Evolutionary conservation across 2,797 vertebrate species (phyloP).

Genomic region (Leuciscus waleckii): DNA sequence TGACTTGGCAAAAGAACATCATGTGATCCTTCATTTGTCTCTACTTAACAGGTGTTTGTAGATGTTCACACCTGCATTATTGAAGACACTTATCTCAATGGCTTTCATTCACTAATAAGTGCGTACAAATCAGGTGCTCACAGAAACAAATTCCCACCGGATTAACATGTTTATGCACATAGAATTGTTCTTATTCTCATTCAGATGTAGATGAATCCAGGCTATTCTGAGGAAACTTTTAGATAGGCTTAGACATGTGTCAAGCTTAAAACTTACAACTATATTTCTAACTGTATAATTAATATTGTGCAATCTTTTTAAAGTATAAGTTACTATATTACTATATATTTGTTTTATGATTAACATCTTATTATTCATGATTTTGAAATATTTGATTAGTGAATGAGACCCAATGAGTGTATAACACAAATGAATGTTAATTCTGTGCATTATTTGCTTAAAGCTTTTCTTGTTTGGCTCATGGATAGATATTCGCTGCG

Average conservation of each 20-base stretch:
- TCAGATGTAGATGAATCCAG: neutral
- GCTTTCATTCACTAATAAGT: neutral
- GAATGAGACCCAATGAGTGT: neutral
- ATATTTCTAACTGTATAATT: neutral
- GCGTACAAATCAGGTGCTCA: neutral
- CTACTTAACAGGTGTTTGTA: conserved; percentile 23
- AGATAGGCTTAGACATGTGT: neutral
- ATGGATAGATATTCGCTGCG: neutral
- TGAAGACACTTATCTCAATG: neutral
- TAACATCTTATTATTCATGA: neutral
- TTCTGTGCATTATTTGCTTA: neutral
- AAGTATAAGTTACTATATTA: neutral
- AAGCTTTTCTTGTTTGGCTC: neutral
- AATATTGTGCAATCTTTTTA: neutral
- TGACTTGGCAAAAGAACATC: neutral
- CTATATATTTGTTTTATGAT: neutral
- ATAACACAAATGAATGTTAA: neutral
- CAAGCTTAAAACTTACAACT: neutral
- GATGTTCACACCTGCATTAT: conserved; percentile 2
- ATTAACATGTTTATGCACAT: neutral
- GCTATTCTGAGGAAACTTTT: neutral
- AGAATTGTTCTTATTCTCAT: neutral
- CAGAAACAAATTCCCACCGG: neutral
- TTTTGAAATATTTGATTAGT: neutral
- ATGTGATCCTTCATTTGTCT: neutral